A percentile compares a stretch with the other conserved stretches of the same genome.
Conservation (phyloP, 2,113 vertebrate genomes). For the Climacteris rufus region DNA sequence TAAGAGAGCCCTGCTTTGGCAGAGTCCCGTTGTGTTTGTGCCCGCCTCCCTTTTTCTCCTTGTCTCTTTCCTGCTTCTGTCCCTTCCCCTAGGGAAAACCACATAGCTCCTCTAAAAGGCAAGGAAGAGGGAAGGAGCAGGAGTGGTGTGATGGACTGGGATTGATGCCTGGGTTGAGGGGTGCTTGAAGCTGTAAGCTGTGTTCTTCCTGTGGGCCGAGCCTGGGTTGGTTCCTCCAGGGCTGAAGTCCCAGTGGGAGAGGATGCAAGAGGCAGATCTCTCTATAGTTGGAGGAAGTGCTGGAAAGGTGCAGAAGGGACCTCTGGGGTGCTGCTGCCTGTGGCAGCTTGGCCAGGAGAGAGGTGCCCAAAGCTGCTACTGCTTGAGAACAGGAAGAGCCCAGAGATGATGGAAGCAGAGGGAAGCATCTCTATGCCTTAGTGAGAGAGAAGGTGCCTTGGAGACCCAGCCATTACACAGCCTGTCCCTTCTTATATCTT, state of each 20-base stretch:
- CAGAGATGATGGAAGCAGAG: not conserved
- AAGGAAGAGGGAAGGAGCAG: not conserved
- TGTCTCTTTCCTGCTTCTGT: conserved; percentile 27
- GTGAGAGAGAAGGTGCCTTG: not conserved
- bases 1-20: conserved; percentile 65
- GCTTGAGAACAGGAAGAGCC: not conserved
- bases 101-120: not conserved
- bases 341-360: not conserved
- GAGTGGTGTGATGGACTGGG: not conserved
- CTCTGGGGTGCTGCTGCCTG: not conserved
- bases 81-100: conserved; percentile 18
- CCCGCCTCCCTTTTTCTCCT: conserved; percentile 45
- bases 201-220: not conserved
- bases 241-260: not conserved
- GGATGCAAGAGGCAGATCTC: not conserved
- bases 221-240: conserved; percentile 1
- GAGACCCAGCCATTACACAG: not conserved
- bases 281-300: not conserved
- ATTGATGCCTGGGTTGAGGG: fast-evolving
- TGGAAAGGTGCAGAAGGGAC: not conserved
- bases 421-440: not conserved
- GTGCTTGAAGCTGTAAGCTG: not conserved
- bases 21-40: not conserved
- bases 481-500: conserved; percentile 20
- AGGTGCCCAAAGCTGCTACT: not conserved